Conservation (phyloP, 2,113 vertebrate species). For the human (Homo sapiens) region GRCh38 chr13:69239001-69239500, state of each 20-base stretch:
- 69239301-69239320: neutral
- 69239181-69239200: neutral
- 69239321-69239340: neutral
- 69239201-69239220: neutral
- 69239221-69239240: neutral
- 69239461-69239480: neutral
- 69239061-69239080: neutral
- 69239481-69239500: neutral
- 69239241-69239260: neutral
- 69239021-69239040: neutral
- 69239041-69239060: neutral
- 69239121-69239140: neutral
- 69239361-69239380: neutral
- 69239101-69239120: neutral
- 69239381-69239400: neutral
- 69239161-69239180: neutral
- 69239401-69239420: neutral
- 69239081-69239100: neutral
- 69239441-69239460: neutral
- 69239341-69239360: neutral
- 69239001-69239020: neutral
- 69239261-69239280: neutral
- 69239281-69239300: neutral
- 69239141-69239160: neutral
- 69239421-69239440: neutral